These are phyloP conservation scores for Machimus rusticus DNA, from an alignment of 2,888 invertebrate species.

Conservation along the genomic window DNA sequence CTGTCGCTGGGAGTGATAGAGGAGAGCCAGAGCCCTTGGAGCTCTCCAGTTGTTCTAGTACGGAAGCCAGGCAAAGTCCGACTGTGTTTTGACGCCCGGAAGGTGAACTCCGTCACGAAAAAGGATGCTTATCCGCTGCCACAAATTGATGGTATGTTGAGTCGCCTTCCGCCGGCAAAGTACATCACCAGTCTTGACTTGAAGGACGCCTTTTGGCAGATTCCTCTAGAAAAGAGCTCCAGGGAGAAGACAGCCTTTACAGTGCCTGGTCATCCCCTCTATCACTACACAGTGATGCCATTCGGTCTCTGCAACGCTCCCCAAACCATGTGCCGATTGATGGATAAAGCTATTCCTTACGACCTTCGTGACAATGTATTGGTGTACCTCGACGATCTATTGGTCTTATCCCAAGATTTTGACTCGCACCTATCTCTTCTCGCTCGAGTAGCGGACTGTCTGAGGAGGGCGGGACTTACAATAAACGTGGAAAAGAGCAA, in stretches of 20 bases:
- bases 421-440: too few relatives aligned
- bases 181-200: not conserved
- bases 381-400: not conserved
- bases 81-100: not conserved
- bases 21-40: not conserved
- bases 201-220: not conserved
- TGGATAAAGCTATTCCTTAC: too few relatives aligned
- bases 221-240: not conserved
- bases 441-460: too few relatives aligned
- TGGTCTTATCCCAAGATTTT: not conserved
- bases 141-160: not conserved
- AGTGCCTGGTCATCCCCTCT: not conserved
- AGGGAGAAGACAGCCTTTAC: conserved; percentile 20
- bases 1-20: not conserved
- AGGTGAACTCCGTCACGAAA: not conserved
- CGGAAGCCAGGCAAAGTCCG: not conserved
- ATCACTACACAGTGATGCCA: not conserved
- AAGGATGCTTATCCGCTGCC: not conserved
- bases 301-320: too few relatives aligned
- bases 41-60: not conserved
- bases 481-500: too few relatives aligned
- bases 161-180: not conserved
- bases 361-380: not conserved
- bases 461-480: too few relatives aligned
- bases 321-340: too few relatives aligned